Conservation (phyloP, 2,113 vertebrate genomes). For the Catharus fuscescens region DNA sequence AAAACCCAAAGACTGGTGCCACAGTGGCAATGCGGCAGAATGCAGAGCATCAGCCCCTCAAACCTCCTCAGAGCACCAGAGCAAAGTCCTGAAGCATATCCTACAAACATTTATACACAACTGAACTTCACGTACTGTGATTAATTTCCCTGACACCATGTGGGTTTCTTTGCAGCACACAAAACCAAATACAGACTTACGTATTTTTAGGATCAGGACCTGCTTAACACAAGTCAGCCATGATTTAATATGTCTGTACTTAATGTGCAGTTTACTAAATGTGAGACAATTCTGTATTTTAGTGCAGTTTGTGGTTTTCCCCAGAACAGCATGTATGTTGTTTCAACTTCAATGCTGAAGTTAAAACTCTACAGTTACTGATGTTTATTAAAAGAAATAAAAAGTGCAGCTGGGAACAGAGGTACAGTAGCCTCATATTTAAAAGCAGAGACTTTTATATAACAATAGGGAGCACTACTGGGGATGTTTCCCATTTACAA, state of each 20-base stretch:
- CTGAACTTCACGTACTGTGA: not conserved
- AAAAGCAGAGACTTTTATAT: not conserved
- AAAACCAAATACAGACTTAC: not conserved
- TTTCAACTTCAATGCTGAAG: not conserved
- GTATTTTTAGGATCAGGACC: conserved; percentile 17
- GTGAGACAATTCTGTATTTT: not conserved
- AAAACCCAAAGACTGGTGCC: not conserved
- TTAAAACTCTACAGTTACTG: not conserved
- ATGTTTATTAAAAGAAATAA: conserved; percentile 21
- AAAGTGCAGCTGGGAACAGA: not conserved
- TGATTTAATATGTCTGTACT: not conserved
- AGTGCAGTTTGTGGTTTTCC: not conserved
- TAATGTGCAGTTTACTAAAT: not conserved
- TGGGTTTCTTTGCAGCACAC: not conserved
- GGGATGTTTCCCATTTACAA: not conserved
- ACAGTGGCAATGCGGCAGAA: not conserved
- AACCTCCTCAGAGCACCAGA: not conserved
- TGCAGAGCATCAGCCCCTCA: not conserved
- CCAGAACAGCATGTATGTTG: not conserved
- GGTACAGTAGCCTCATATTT: not conserved
- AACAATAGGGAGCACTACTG: not conserved
- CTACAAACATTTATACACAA: not conserved
- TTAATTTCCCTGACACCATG: conserved; percentile 13
- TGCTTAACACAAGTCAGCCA: not conserved
- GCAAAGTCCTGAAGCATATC: not conserved